Evolutionary conservation across 2,888 invertebrate species (phyloP).

Genomic region (Conus canariensis): DNA sequence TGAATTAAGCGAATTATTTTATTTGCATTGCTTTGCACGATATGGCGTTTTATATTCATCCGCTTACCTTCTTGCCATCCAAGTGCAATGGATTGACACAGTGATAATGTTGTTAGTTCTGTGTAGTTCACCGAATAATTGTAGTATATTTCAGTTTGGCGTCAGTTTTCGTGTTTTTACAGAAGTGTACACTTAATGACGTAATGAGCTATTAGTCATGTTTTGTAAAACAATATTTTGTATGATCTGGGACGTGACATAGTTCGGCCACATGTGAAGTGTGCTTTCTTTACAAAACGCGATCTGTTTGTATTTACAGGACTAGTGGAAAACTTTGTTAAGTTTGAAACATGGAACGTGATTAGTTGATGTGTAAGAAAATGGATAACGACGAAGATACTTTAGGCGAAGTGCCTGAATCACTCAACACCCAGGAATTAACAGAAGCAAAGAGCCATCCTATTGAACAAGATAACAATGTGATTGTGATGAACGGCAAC

Average conservation of each 20-base stretch:
- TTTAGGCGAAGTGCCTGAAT: not conserved
- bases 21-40: not conserved
- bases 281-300: slow-evolving; percentile 33
- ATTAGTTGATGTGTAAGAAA: not conserved
- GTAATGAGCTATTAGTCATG: not conserved
- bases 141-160: not conserved
- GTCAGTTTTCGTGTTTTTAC: not conserved
- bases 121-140: not conserved
- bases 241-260: slow-evolving; percentile 23
- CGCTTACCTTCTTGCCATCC: slow-evolving; percentile 41
- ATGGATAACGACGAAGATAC: slow-evolving; percentile 26
- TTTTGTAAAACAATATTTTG: not conserved
- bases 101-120: slow-evolving; percentile 35
- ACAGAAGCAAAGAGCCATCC: not conserved
- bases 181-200: not conserved
- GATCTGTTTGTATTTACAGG: slow-evolving; percentile 34
- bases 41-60: slow-evolving; percentile 39
- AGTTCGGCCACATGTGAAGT: slow-evolving; percentile 22
- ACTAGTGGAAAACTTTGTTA: slow-evolving; percentile 12
- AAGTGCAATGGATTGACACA: not conserved
- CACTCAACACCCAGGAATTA: not conserved
- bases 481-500: not conserved
- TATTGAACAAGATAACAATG: not conserved
- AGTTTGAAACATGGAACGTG: not conserved
- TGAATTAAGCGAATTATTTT: not conserved